Evolutionary conservation across 92 coral and sea anemone species (phyloP), one percentile per base, ranked within the genome.

Genomic region (Scolanthus callimorphus): DNA sequence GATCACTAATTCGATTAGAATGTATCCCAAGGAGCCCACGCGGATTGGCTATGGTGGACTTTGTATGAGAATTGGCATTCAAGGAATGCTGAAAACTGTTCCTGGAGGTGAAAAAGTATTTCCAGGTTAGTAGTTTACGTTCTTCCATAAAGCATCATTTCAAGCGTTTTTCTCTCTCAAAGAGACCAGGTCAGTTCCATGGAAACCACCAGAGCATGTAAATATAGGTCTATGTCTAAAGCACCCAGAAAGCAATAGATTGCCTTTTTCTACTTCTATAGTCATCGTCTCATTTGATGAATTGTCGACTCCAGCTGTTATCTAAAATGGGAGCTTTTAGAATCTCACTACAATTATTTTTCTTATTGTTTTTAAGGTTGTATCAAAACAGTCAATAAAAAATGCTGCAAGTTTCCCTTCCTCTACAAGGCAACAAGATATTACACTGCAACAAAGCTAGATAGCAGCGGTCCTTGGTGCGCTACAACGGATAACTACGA

Each of bases 371-470:
- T 11, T 24, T 1, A 53, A 67, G 73, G 66, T 19, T 67, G 73
- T 59, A 49, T 27, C 6, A 43, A 22, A 11, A 67, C 73, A 8
- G 17, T 17, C 12, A 52, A 44, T 29, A 10, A 21, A 12, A 67
- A 67, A 54, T 67, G 73, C 29, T 67, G 73, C 26, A 61, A 52
- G 25, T 67, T 67, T 15, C 73, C 73, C 17, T 67, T 67, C 22
- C 1, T 25, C 13, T 67, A 67, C 21, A 22, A 67, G 44, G 73
- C 52, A 17, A 19, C 17, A 25, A 4, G 1, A 20, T 23, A 25
- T 2, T 55, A 67, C 17, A 49, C 73, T 0, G 55, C 62, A 2
- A 67, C 45, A 9, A 43, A 21, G 39, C 27, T 37, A 10, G 29
- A 55, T 4, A 62, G 54, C 11, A 43, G 54, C 39, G 53, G 39